Conservation (phyloP, 2,113 vertebrate genomes). For the Grantiella picta region DNA sequence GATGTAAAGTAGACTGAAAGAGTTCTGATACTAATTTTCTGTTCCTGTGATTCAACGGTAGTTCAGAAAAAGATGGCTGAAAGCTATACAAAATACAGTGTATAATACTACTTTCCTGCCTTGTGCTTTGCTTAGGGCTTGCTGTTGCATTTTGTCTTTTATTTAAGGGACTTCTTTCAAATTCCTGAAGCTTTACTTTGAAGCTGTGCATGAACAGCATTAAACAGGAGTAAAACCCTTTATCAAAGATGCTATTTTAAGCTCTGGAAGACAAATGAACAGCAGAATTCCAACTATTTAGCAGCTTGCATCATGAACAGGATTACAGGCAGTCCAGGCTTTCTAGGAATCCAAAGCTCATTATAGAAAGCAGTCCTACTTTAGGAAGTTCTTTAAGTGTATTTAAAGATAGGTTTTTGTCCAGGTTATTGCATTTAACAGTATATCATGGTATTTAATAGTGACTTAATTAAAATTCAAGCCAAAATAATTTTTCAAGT, state of each 20-base stretch:
- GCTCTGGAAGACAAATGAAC: neutral
- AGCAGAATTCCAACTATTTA: neutral
- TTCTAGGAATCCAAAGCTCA: slow-evolving; percentile 30
- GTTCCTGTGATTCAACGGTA: neutral
- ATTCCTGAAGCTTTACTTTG: neutral
- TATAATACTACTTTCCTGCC: neutral
- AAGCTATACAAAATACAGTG: neutral
- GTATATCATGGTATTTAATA: neutral
- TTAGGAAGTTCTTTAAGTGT: neutral
- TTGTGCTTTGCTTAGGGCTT: neutral
- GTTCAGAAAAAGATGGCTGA: neutral
- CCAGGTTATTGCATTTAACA: neutral
- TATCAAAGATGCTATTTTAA: neutral
- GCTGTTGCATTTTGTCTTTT: neutral
- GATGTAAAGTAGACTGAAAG: neutral
- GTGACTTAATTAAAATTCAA: neutral
- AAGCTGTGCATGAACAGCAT: neutral
- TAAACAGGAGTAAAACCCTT: neutral
- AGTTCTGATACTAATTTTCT: neutral
- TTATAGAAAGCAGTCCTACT: neutral
- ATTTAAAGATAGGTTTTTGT: neutral
- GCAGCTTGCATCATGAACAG: neutral
- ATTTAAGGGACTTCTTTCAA: neutral
- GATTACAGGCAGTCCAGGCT: neutral
- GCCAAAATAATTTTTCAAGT: neutral